Percentiles rank a stretch among this genome's conserved stretches.
Evolutionary conservation across 2,797 vertebrate species (phyloP).

Genomic region (Falco cherrug): DNA sequence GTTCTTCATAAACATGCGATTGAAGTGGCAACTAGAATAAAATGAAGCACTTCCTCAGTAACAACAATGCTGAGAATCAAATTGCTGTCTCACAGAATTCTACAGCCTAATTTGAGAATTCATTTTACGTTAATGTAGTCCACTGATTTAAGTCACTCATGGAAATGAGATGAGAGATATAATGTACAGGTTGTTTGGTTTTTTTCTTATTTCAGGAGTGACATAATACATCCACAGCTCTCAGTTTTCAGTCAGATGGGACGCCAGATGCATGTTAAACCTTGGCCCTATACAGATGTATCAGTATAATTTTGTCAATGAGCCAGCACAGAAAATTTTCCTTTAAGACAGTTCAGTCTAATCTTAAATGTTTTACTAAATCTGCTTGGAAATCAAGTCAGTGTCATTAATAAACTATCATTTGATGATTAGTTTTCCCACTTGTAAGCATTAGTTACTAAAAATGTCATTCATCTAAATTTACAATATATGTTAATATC

Average conservation of each 20-base stretch:
- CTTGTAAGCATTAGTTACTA: conserved; percentile 1
- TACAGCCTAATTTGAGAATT: background rate
- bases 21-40: background rate
- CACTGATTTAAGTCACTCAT: background rate
- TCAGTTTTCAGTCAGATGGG: background rate
- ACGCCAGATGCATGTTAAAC: background rate
- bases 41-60: background rate
- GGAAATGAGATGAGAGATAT: background rate
- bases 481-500: background rate
- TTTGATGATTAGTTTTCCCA: background rate
- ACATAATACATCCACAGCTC: background rate
- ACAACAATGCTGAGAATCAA: background rate
- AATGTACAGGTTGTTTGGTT: background rate
- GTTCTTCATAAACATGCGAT: background rate
- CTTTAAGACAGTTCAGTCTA: background rate
- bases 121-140: background rate
- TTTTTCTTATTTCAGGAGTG: background rate
- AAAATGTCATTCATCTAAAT: background rate
- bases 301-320: background rate
- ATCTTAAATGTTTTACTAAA: background rate
- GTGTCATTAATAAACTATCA: background rate
- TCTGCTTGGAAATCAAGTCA: conserved; percentile 11
- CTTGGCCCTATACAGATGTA: background rate
- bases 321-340: background rate
- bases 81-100: background rate